Evolutionary conservation across 2,888 invertebrate genomes (phyloP), one percentile per base, ranked within the genome.

Genomic region (Acleris literana): DNA sequence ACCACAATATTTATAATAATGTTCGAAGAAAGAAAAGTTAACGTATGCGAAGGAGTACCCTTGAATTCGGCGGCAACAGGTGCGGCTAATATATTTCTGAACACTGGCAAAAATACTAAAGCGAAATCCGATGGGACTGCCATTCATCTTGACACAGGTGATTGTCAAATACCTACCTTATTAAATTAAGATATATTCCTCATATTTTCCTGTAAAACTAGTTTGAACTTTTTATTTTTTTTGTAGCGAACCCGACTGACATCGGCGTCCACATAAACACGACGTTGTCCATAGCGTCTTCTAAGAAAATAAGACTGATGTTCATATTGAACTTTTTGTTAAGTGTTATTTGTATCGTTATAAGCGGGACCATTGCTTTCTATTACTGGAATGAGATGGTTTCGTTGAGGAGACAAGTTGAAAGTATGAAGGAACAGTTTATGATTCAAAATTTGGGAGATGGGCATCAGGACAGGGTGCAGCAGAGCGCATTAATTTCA

Each of bases 201-300:
- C 13, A 39, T 9, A 33, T 39, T 39, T 39, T 39, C 39, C 13
- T 13, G 13, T 13, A 13, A 9, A 13, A 39, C 13, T 13, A 13
- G 39, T 39, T 39, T 39, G 13, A 13, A 44, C 49, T 69, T 62
- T 55, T 74, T 57, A 77, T 70, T 73, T 72, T 64, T 73, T 73
- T 88, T 87, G 63, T 84, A 91, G 91, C 87, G 68, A 90, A 88
- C 70, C 85, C 87, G 29, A 79, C 89, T 43, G 91, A 92, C 74
- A 87, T 91, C 76, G 92, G 90, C 72, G 86, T 92, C 61, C 91
- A 92, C 74, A 89, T 92, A 74, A 91, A 92, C 74, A 91, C 92
- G 44, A 92, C 91, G 63, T 84, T 90, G 74, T 87, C 90, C 63
- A 86, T 91, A 79, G 90, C 89, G 86, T 90, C 92, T 87, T 90